Evolutionary conservation across 2,797 vertebrate species (phyloP), one percentile per base, ranked within the genome.

Genomic region (Pangasius mekongensis): DNA sequence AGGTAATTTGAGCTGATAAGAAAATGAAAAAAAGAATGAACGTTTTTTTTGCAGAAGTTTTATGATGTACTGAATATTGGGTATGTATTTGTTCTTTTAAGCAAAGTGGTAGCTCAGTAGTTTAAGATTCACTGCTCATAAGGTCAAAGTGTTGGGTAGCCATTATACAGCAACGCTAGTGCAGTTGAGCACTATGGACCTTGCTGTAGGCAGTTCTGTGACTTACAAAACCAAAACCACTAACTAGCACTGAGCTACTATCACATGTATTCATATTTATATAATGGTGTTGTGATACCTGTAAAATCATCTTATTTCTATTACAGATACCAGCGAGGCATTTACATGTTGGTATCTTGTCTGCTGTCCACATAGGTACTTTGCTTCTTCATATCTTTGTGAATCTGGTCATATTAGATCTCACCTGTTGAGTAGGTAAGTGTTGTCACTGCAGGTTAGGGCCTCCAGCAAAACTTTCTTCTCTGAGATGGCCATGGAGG

Each of bases 381-480:
- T 56, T 62, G 1, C 8, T 43, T 82, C 22, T 39, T 39, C 3
- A 67, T 83, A 33, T 67, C 13, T 20, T 2, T 20, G 3, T 43
- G 18, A 5, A 9, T 49, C 27, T 33, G 20, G 5, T 20, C 16
- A 49, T 18, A 76, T 22, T 0, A 49, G 71, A 84, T 87, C 92
- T 71, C 47, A 99, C 98, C 98, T 98, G 94, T 97, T 98, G 86
- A 99, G 96, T 80, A 99, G 95, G 94, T 98, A 98, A 91, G 96
- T 96, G 92, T 98, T 97, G 93, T 99, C 98, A 3, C 98, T 99
- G 94, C 98, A 99, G 91, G 98, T 99, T 93, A 99, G 96, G 36
- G 98, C 98, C 95, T 99, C 98, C 94, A 99, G 94, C 62, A 99
- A 94, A 92, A 99, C 97, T 94, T 99, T 99, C 95, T 99, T 99